Evolutionary conservation across 1,140 invertebrate genomes (phyloP).

Genomic region (Brevipalpus yothersi): DNA sequence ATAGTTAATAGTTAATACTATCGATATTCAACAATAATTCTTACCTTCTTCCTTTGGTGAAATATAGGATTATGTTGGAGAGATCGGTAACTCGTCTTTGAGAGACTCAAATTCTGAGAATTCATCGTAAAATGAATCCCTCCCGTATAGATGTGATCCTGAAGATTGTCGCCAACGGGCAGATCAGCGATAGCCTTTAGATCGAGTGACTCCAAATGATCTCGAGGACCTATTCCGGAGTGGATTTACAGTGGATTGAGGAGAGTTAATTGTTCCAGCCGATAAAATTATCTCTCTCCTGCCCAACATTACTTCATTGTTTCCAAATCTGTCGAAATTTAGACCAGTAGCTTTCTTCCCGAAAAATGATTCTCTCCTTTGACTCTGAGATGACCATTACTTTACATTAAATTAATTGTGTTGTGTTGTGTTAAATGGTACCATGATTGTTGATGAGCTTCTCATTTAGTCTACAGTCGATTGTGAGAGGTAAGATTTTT

Average conservation of each 20-base stretch:
- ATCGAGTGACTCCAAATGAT: slow-evolving; percentile 41
- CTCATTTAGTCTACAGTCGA: too few relatives aligned
- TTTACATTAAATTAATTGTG: too few relatives aligned
- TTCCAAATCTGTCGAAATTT: slow-evolving; percentile 47
- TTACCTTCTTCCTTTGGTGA: slow-evolving; percentile 1
- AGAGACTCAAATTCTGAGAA: slow-evolving; percentile 10
- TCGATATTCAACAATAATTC: slow-evolving; percentile 2
- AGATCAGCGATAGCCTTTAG: slow-evolving; percentile 31
- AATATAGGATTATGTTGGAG: slow-evolving; percentile 17
- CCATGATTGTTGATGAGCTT: too few relatives aligned
- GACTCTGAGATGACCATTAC: too few relatives aligned
- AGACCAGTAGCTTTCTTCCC: slow-evolving; percentile 56
- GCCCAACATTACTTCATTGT: slow-evolving; percentile 39
- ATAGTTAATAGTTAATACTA: too few relatives aligned
- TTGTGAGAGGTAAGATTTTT: too few relatives aligned
- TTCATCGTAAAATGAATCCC: slow-evolving; percentile 14
- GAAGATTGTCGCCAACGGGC: slow-evolving; percentile 58
- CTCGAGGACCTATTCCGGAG: slow-evolving; percentile 59
- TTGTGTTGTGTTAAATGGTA: too few relatives aligned
- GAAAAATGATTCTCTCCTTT: slow-evolving; percentile 30
- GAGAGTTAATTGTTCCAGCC: slow-evolving; percentile 63
- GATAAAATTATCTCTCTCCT: slow-evolving; percentile 63
- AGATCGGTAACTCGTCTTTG: slow-evolving; percentile 13
- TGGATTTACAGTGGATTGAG: slow-evolving; percentile 60
- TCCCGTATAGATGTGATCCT: slow-evolving; percentile 19